Conservation (phyloP, 2,797 vertebrate species). For the Toxotes lorentzi region DNA sequence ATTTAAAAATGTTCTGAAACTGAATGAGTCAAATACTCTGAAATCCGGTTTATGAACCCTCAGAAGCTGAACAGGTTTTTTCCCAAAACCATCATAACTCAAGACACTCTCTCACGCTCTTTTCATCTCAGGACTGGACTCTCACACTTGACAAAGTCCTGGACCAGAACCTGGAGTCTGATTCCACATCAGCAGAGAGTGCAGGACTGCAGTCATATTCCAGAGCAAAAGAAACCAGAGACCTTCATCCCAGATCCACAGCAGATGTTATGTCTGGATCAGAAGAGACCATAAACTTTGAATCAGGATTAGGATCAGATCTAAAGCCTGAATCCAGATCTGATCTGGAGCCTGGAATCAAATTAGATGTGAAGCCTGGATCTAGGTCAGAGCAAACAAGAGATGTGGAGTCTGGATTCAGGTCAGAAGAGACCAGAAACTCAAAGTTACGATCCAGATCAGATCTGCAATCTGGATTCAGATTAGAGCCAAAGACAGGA, state of each 20-base stretch:
- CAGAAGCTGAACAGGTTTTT: neutral
- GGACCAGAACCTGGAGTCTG: constrained; percentile 44
- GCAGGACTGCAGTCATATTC: neutral
- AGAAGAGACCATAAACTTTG: constrained; percentile 61
- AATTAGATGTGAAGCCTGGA: neutral
- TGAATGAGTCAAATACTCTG: neutral
- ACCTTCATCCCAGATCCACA: neutral
- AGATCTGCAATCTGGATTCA: neutral
- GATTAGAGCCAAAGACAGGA: constrained; percentile 40
- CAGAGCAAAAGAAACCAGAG: constrained; percentile 10
- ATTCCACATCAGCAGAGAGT: neutral
- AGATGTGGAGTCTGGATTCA: neutral
- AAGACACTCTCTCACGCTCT: neutral
- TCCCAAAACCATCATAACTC: neutral
- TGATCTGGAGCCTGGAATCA: constrained; percentile 62
- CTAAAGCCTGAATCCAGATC: neutral
- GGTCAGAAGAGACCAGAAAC: neutral
- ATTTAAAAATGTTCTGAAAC: constrained; percentile 39
- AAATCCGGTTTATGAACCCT: neutral
- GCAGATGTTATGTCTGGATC: too few species aligned
- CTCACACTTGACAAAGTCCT: constrained; percentile 75
- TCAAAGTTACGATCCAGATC: neutral
- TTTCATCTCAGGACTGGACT: constrained; percentile 83
- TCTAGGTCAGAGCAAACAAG: neutral
- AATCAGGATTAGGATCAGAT: neutral